phyloP scores from a whole-genome alignment of 2,888 invertebrate species.

The Adelognathus sp. region DNA sequence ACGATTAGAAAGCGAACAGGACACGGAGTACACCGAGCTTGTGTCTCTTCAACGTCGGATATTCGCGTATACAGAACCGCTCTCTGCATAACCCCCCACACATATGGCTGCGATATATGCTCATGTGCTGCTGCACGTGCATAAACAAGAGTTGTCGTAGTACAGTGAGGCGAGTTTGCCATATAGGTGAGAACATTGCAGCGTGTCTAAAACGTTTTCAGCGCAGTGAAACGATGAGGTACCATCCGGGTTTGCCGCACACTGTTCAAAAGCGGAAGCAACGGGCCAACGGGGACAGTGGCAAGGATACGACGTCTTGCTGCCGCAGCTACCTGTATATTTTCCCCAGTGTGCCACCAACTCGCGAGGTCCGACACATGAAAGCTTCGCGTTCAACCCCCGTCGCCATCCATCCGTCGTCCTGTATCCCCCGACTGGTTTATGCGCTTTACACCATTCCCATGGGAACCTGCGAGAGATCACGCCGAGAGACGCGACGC shows the following conservation, averaged over 20 bases:
- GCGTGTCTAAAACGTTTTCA: conserved; percentile 50
- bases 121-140: not conserved
- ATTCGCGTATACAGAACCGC: not conserved
- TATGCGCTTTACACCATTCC: conserved; percentile 36
- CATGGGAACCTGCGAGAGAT: conserved; percentile 1
- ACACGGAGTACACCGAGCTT: conserved; percentile 10
- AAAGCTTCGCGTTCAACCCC: conserved; percentile 42
- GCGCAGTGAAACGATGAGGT: conserved; percentile 7
- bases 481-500: not conserved
- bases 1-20: conserved; percentile 17
- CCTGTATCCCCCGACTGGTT: conserved; percentile 27
- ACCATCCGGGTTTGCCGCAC: conserved; percentile 26
- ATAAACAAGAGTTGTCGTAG: not conserved
- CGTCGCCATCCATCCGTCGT: conserved; percentile 21
- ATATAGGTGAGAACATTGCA: conserved; percentile 4
- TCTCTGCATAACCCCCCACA: not conserved
- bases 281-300: conserved; percentile 9
- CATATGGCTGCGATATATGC: not conserved
- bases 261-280: conserved; percentile 50
- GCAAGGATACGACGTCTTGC: conserved; percentile 30
- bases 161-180: not conserved
- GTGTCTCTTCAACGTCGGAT: not conserved
- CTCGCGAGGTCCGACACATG: conserved; percentile 34
- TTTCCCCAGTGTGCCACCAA: conserved; percentile 9
- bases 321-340: not conserved